Evolutionary conservation across 64 coral and sea anemone species (phyloP), one percentile per base, ranked within the genome.

Genomic region (Montipora sp.): DNA sequence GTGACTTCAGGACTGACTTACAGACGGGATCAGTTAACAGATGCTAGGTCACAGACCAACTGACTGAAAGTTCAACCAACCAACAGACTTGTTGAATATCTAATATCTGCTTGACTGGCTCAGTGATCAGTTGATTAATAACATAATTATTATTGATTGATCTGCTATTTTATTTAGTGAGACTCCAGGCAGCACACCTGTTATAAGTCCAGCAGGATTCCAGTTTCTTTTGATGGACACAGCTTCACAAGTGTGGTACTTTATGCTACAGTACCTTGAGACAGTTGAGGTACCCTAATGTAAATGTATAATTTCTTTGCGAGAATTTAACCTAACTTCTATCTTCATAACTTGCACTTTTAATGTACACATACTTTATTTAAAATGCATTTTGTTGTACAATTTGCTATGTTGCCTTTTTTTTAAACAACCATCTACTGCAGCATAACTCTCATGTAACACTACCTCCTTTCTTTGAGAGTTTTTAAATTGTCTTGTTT

Each of bases 231-330:
- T 99, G 20, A 96, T 99, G 98, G 98, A 99, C 78, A 94, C 87
- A 48, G 70, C 91, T 48, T 99, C 98, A 1, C 98, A 99, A 96
- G 80, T 99, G n/a, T 99, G 98, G 98, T 99, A 99, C 55, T 99
- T 99, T 57, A 99, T 99, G 92, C 90, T 99, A 3, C 95, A 99
- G 55, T 99, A 96, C 87, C 84, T 99, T 61, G 98, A 99, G 77
- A 96, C 92, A 85, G 94, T 95, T 16, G 98, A 96, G 98, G 98
- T 98, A 90, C 10, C 27, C 27, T 36, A 36, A 36, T 36, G 27
- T 36, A 36, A 36, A 36, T 36, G 27, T 36, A 36, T 36, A 36
- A 36, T 36, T 36, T 36, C 27, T 36, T 1, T 36, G 27, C 27
- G 27, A 36, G 27, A 1, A 1, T 36, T 36, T 2, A 36, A 36